phyloP scores from a whole-genome alignment of 1,140 invertebrate genomes.

The Batillaria attramentaria region DNA sequence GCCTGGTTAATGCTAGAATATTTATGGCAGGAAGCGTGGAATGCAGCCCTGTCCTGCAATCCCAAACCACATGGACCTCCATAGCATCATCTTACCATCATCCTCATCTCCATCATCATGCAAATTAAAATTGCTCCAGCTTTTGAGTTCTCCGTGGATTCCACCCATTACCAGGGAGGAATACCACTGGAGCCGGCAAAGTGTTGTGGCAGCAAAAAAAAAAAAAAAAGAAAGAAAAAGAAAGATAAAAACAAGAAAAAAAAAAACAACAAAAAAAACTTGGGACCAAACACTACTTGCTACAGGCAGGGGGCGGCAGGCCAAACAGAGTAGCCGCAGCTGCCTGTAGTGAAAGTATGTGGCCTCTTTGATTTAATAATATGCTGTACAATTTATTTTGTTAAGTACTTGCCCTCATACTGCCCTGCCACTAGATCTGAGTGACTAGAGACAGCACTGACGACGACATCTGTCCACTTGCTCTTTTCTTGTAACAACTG shows the following conservation, averaged over 20 bases:
- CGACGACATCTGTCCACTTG: not conserved
- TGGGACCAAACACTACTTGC: not conserved
- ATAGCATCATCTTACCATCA: no score
- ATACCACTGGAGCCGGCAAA: not conserved
- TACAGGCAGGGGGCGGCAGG: not conserved
- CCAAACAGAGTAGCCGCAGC: not conserved
- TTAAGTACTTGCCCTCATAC: slow-evolving; percentile 74
- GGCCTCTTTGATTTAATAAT: not conserved
- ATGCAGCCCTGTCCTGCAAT: no score
- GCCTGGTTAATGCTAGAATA: no score
- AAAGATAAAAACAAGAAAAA: not conserved
- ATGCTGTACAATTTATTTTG: slow-evolving; percentile 40
- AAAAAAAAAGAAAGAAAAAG: not conserved
- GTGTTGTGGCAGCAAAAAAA: not conserved
- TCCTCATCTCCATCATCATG: no score
- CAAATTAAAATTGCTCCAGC: no score
- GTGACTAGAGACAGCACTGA: slow-evolving; percentile 82
- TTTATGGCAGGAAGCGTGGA: no score
- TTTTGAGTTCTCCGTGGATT: no score
- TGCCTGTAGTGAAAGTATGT: no score
- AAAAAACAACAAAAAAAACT: not conserved
- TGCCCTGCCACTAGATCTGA: slow-evolving; percentile 82
- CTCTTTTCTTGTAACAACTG: not conserved
- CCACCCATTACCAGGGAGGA: no score
- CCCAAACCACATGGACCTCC: no score